These are phyloP conservation scores for Eilema caniola DNA, from an alignment of 2,888 invertebrate species.

Conservation along the genomic window DNA sequence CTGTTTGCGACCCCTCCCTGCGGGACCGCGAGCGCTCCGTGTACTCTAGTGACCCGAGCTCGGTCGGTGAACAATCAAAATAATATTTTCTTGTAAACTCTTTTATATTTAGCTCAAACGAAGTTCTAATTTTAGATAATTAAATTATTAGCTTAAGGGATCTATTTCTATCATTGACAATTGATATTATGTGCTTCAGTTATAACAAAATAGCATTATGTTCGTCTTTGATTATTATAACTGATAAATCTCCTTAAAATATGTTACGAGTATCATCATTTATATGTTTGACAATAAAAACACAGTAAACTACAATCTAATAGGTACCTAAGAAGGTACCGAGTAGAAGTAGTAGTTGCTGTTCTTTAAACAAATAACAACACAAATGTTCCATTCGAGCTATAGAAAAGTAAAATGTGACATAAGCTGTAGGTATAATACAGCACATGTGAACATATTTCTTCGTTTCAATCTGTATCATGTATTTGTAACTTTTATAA, in stretches of 20 bases:
- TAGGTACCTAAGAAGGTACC: neutral
- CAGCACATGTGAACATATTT: neutral
- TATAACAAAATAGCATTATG: neutral
- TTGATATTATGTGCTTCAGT: neutral
- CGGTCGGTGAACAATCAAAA: conserved; percentile 67
- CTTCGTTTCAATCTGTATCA: neutral
- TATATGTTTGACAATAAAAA: neutral
- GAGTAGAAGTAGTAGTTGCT: neutral
- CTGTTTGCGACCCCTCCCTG: conserved; percentile 86
- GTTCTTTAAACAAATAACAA: neutral
- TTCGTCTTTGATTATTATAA: neutral
- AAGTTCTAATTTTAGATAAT: conserved; percentile 13
- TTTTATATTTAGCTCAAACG: conserved; percentile 21
- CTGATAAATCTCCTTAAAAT: neutral
- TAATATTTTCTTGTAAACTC: conserved; percentile 47
- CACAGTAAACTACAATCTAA: neutral
- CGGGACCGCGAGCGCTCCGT: conserved; percentile 74
- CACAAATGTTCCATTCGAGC: neutral
- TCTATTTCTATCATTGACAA: neutral
- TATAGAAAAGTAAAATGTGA: neutral
- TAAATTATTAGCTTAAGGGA: conserved; percentile 1
- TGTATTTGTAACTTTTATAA: conserved; percentile 3
- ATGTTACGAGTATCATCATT: neutral
- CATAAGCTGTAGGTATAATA: neutral
- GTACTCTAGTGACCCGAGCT: conserved; percentile 79